Evolutionary conservation across 1,140 invertebrate genomes (phyloP), one percentile per base, ranked within the genome.

Genomic region (Coboldia fuscipes): DNA sequence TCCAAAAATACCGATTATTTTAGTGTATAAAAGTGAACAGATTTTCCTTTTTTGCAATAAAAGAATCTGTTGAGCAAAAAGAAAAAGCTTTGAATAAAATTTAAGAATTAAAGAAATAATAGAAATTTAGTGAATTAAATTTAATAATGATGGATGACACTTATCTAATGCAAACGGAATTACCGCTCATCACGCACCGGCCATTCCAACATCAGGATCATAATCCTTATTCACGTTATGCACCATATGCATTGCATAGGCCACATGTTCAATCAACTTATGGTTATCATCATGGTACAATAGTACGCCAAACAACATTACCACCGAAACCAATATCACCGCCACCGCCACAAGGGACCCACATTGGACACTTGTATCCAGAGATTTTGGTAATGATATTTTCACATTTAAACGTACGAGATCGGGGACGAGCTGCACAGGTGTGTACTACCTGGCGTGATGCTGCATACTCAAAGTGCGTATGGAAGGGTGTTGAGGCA

Each of bases 311-410:
- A 66, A 59, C 72, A 40, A 50, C 56, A 39, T 41, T 50, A 41
- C 45, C 45, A 35, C 9, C 19, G 12, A 23, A 32, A 39, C 19
- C 35, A 39, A 45, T 46, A 23, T 49, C 47, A 36, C 45, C 49
- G 17, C 41, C 48, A 21, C 45, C 45, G 40, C 48, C 48, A 20
- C 62, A 66, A 26, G 69, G 68, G 38, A 79, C 77, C 30, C 81
- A 88, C 58, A 79, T 92, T 39, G 81, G 80, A 12, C 70, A 76
- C 46, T 62, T 93, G 12, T 93, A 92, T 57, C 88, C 89, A 3
- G 88, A 94, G 52, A 72, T 94, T 36, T 57, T 96, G 19, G 80
- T 85, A 15, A 67, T 89, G 39, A 92, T 96, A 46, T 94, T 96
- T 52, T 70, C 79, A 42, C 76, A 86, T 54, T 61, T 94, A 42